A percentile compares a stretch with the other conserved stretches of the same genome.
Evolutionary conservation across 2,113 vertebrate species (phyloP).

Genomic region (Buteo buteo): DNA sequence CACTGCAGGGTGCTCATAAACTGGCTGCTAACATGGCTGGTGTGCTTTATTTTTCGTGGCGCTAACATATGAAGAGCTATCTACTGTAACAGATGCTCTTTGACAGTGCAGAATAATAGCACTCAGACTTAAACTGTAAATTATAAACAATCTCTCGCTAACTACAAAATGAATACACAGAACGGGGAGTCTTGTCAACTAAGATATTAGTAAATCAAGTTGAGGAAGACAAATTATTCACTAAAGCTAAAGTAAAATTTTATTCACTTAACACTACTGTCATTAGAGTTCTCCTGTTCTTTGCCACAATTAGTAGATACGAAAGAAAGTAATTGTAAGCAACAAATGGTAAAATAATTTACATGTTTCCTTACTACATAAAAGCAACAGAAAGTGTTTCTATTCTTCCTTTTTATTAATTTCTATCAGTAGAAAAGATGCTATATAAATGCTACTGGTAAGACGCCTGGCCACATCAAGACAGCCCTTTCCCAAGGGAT

Average conservation of each 20-base stretch:
- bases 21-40: not conserved
- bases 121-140: constrained; percentile 60
- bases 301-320: constrained; percentile 44
- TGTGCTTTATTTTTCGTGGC: constrained; percentile 2
- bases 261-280: constrained; percentile 28
- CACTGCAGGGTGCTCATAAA: not conserved
- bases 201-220: constrained; percentile 60
- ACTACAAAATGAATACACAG: constrained; percentile 59
- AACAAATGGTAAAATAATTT: not conserved
- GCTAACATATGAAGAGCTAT: constrained; percentile 1
- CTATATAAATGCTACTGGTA: not conserved
- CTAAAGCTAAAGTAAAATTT: constrained; percentile 47
- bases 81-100: constrained; percentile 58
- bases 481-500: constrained; percentile 23
- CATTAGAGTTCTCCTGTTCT: constrained; percentile 24
- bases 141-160: constrained; percentile 66
- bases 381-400: not conserved
- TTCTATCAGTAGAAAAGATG: not conserved
- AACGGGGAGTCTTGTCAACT: constrained; percentile 61
- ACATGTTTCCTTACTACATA: not conserved
- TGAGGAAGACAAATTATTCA: constrained; percentile 66
- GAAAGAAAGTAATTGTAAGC: constrained; percentile 25
- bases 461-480: not conserved
- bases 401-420: not conserved
- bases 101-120: constrained; percentile 64